Conservation (phyloP, 2,113 vertebrate genomes). For the Chaetodon trifascialis region DNA sequence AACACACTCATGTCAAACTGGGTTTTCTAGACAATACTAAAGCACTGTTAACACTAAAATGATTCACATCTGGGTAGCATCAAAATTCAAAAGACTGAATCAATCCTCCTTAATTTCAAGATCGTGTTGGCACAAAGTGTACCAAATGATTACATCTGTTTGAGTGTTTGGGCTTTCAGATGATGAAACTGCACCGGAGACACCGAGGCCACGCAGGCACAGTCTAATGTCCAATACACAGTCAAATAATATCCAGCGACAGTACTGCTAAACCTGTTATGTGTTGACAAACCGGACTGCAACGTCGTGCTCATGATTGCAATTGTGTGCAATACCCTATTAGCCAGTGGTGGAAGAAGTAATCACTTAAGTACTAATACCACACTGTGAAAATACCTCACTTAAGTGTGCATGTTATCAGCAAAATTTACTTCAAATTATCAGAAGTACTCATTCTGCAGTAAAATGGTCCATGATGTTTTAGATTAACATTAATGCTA, state of each 20-base stretch:
- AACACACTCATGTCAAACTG: slow-evolving; percentile 53
- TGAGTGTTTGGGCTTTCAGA: slow-evolving; percentile 64
- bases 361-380: too few species aligned
- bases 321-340: neutral
- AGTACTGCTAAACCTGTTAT: slow-evolving; percentile 41
- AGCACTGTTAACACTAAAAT: slow-evolving; percentile 52
- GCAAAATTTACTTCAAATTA: neutral
- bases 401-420: too few species aligned
- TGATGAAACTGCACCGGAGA: slow-evolving; percentile 57
- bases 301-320: slow-evolving; percentile 27
- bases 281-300: slow-evolving; percentile 56
- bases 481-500: too few species aligned
- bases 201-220: slow-evolving; percentile 56
- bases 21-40: slow-evolving; percentile 42
- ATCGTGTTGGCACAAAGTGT: slow-evolving; percentile 62
- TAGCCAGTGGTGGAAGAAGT: neutral
- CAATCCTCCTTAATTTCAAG: slow-evolving; percentile 67
- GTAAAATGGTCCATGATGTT: too few species aligned
- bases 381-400: too few species aligned
- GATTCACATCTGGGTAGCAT: slow-evolving; percentile 76
- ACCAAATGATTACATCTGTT: slow-evolving; percentile 67
- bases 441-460: too few species aligned
- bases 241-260: slow-evolving; percentile 54
- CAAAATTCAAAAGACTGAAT: slow-evolving; percentile 64
- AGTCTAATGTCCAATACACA: slow-evolving; percentile 28